phyloP scores from a whole-genome alignment of 2,113 vertebrate genomes.

The Globicephala melas region DNA sequence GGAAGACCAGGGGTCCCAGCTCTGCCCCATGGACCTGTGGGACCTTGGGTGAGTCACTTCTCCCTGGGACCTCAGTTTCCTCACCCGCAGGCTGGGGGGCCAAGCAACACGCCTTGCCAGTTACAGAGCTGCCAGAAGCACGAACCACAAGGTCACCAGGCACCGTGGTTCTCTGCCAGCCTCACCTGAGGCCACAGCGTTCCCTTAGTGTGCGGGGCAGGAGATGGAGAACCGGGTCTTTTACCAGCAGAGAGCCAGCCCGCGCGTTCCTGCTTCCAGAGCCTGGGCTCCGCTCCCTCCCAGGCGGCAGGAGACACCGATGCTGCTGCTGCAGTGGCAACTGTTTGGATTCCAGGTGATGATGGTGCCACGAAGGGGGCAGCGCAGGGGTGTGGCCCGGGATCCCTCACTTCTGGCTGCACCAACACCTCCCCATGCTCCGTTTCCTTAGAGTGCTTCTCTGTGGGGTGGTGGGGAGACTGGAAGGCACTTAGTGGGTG shows the following conservation, averaged over 20 bases:
- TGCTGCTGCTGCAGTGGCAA: too few species aligned
- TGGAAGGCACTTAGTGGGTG: not conserved
- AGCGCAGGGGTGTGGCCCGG: rapidly evolving
- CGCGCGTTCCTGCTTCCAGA: not conserved
- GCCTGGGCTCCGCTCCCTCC: not conserved
- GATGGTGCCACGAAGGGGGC: not conserved
- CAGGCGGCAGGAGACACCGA: not conserved
- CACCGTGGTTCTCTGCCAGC: not conserved
- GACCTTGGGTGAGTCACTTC: not conserved
- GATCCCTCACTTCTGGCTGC: not conserved
- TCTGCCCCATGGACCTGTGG: not conserved
- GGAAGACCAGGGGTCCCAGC: not conserved
- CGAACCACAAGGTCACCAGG: not conserved
- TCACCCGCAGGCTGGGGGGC: not conserved
- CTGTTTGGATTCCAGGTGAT: not conserved
- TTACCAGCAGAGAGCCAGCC: not conserved
- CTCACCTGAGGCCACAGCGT: not conserved
- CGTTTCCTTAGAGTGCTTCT: not conserved
- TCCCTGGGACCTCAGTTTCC: not conserved
- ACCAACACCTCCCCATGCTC: not conserved
- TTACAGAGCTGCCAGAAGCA: not conserved
- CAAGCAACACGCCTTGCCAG: not conserved
- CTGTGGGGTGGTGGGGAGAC: not conserved
- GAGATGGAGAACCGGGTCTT: not conserved
- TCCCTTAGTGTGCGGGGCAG: not conserved